A percentile compares a stretch with the other conserved stretches of the same genome.
Evolutionary conservation across 1,140 invertebrate genomes (phyloP).

Genomic region (Cherax quadricarinatus): DNA sequence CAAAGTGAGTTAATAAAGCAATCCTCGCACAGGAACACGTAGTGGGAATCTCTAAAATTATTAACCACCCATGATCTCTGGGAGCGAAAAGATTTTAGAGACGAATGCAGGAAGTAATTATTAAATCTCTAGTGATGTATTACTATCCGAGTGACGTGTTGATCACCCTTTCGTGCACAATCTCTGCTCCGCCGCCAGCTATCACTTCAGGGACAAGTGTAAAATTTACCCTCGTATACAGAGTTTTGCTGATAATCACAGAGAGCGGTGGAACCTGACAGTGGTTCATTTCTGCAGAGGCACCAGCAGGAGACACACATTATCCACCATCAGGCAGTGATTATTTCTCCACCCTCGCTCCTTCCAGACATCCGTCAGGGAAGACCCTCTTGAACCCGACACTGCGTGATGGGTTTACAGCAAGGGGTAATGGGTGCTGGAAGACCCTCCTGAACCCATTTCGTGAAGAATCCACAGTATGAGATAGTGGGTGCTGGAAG

Average conservation of each 20-base stretch:
- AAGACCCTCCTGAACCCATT: too few relatives aligned
- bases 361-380: not conserved
- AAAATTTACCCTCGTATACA: not conserved
- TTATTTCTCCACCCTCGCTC: not conserved
- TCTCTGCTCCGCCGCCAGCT: not conserved
- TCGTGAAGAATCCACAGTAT: too few relatives aligned
- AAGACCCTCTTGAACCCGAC: too few relatives aligned
- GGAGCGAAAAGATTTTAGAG: not conserved
- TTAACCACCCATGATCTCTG: not conserved
- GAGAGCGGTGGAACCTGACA: not conserved
- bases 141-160: not conserved
- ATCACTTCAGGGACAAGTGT: not conserved
- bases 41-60: not conserved
- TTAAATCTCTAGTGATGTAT: not conserved
- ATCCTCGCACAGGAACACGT: too few relatives aligned
- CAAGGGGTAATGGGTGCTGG: too few relatives aligned
- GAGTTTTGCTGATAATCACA: not conserved
- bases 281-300: too few relatives aligned
- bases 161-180: too few relatives aligned
- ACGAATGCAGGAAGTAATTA: not conserved
- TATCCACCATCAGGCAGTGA: not conserved
- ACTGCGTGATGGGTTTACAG: too few relatives aligned
- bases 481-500: too few relatives aligned
- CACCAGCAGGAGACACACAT: too few relatives aligned
- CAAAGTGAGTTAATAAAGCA: too few relatives aligned